Evolutionary conservation across 2,888 invertebrate genomes (phyloP).

Genomic region (Balanococcus diminutus): DNA sequence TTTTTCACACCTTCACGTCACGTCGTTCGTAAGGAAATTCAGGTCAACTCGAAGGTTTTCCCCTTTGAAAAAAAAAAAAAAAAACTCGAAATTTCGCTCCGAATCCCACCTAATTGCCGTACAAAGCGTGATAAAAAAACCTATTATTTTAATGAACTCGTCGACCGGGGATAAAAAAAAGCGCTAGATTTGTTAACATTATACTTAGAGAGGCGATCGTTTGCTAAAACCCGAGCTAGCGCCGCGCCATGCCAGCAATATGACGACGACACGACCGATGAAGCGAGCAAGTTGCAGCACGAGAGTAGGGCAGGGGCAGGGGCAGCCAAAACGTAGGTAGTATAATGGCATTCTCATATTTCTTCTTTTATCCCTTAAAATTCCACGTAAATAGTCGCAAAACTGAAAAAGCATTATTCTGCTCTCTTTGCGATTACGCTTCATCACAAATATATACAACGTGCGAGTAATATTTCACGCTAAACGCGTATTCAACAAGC

Average conservation of each 20-base stretch:
- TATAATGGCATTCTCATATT: slow-evolving; percentile 21
- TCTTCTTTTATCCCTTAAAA: slow-evolving; percentile 19
- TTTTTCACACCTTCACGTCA: background rate
- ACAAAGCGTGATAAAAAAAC: background rate
- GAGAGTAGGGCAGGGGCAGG: background rate
- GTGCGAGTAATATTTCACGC: slow-evolving; percentile 30
- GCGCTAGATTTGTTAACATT: slow-evolving; percentile 8
- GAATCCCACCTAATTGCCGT: background rate
- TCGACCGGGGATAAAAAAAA: background rate
- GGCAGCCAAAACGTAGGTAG: background rate
- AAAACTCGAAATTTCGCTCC: background rate
- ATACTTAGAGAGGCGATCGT: background rate
- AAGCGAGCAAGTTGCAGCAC: background rate
- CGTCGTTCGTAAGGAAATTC: background rate
- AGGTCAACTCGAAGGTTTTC: background rate
- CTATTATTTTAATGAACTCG: slow-evolving; percentile 4
- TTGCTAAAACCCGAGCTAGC: background rate
- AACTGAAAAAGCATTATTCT: slow-evolving; percentile 25
- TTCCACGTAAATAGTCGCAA: slow-evolving; percentile 19
- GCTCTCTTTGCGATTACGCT: slow-evolving; percentile 24
- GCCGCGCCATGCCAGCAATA: background rate
- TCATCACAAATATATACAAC: background rate
- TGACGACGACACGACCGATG: background rate
- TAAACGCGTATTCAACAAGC: slow-evolving; percentile 29
- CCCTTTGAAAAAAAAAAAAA: background rate